Base-by-base conservation (phyloP, 2,888 invertebrate genomes). In the Heteropelma amictum region DNA sequence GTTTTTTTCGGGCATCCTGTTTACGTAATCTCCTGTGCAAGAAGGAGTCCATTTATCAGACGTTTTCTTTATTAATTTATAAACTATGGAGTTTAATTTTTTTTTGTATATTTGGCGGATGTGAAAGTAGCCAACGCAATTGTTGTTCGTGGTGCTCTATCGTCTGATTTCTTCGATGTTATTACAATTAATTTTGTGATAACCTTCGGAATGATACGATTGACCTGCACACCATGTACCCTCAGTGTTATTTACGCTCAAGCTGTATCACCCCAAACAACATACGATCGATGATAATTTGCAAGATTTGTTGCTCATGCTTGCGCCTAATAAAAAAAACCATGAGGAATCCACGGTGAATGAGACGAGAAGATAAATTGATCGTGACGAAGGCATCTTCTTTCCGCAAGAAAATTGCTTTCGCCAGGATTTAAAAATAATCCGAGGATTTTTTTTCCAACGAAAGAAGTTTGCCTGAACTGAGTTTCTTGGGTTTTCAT, bases 171-270 rank as follows among this genome's bases (percentile, higher is more conserved):
- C 78, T 76, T 73, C 65, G 58, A 53, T 78, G 79, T 79, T 82
- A 81, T 80, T 83, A 77, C 80, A 83, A 83, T 82, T 81, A 82
- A 83, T 81, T 80, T 77, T 12, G 23, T 71, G 81, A 81, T 82
- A 82, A 81, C 79, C 79, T 61, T 65, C 42, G 6, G 21, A 8
- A 19, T 45, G 60, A 70, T 72, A 56, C 12, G 21, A 77, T 80
- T 80, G 79, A 78, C 77, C 76, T 35, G 23, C 21, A 40, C 54
- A 40, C 56, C 72, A 12, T 51, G 42, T 30, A 17, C 45, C 47
- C 33, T 54, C n/a, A n/a, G n/a, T 38, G 40, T 53, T 67, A 71
- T 42, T 35, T 6, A 53, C 21, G 47, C 21, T 5, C 19, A 30
- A 51, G 28, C 51, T 30, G 54, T 45, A 40, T n/a, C 23, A 56